Conservation (phyloP, 2,888 invertebrate species). For the Copidosoma aretas region DNA sequence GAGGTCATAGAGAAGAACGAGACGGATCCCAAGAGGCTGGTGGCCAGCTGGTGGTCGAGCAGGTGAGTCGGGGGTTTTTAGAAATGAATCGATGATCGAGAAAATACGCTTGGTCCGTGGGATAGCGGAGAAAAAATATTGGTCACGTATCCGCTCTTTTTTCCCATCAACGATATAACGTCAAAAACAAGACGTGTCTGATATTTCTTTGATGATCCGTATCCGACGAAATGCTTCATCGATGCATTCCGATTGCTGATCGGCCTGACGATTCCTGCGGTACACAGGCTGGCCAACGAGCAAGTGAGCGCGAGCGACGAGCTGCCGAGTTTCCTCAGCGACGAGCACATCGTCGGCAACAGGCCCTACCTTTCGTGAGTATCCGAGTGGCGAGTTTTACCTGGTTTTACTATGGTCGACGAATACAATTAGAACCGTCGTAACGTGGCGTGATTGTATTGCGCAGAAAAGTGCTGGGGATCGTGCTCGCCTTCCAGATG, state of each 20-base stretch:
- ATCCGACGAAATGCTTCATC: no score
- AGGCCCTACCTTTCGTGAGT: slow-evolving; percentile 58
- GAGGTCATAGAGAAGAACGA: slow-evolving; percentile 49
- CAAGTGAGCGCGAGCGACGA: slow-evolving; percentile 43
- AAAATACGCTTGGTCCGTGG: no score
- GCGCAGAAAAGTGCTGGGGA: slow-evolving; percentile 53
- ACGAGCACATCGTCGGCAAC: slow-evolving; percentile 53
- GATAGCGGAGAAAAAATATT: no score
- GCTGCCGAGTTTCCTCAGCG: slow-evolving; percentile 53
- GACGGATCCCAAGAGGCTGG: slow-evolving; percentile 44
- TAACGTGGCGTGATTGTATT: not conserved
- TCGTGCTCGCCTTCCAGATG: slow-evolving; percentile 54
- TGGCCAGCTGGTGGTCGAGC: slow-evolving; percentile 55
- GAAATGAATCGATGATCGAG: no score
- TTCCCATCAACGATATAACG: no score
- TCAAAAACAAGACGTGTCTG: no score
- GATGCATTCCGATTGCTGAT: no score
- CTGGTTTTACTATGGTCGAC: no score
- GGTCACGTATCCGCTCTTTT: no score
- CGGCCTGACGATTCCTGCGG: no score
- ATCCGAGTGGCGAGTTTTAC: not conserved
- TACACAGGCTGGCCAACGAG: slow-evolving; percentile 50
- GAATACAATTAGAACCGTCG: not conserved
- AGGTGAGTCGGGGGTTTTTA: slow-evolving; percentile 46
- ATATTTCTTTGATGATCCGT: no score